A percentile compares a stretch with the other conserved stretches of the same genome.
phyloP scores from a whole-genome alignment of 2,797 vertebrate species.

The Pogoniulus pusillus region DNA sequence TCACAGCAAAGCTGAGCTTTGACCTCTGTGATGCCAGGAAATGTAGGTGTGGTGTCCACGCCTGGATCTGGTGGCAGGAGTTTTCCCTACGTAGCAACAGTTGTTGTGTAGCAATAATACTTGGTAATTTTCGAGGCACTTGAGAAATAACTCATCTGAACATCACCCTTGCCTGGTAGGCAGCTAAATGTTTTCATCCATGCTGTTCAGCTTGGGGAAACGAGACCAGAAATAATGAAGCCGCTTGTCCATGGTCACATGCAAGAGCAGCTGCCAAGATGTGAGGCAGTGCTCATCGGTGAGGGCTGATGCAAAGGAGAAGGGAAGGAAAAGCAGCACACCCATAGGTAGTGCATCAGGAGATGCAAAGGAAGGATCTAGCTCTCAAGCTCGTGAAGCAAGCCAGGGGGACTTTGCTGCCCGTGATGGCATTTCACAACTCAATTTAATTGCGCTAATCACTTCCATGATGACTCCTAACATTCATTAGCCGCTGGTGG shows the following conservation, averaged over 20 bases:
- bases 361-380: not conserved
- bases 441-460: slow-evolving; percentile 31
- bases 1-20: not conserved
- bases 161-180: slow-evolving; percentile 8
- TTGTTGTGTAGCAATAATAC: slow-evolving; percentile 45
- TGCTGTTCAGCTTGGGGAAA: not conserved
- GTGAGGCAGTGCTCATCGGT: accelerated
- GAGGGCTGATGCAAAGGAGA: not conserved
- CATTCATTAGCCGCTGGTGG: slow-evolving; percentile 54
- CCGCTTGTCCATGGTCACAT: not conserved
- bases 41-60: not conserved
- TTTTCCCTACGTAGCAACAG: slow-evolving; percentile 28
- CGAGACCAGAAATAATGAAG: not conserved
- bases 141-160: slow-evolving; percentile 55
- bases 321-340: not conserved
- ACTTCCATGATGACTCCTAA: slow-evolving; percentile 10
- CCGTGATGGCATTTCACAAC: not conserved
- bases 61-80: not conserved
- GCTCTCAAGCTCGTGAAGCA: not conserved
- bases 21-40: not conserved
- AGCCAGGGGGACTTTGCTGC: not conserved
- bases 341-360: not conserved
- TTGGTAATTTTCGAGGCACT: not conserved
- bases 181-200: not conserved
- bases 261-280: not conserved